Evolutionary conservation across 2,113 vertebrate genomes (phyloP).

Genomic region (Lichenostomus cassidix): DNA sequence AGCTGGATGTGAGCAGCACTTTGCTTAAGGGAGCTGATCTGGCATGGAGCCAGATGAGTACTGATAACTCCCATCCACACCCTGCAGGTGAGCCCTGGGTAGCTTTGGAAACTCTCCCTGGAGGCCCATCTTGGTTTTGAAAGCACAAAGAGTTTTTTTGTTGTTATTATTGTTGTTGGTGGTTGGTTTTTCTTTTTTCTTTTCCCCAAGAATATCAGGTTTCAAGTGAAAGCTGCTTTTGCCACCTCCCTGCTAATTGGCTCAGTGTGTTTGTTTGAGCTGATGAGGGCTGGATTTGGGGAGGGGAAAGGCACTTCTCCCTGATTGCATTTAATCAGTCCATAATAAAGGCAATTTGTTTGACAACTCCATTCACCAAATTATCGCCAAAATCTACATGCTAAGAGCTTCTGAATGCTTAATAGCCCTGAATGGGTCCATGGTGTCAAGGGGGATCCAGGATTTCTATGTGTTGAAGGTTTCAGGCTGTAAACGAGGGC

Average conservation of each 20-base stretch:
- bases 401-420: slow-evolving; percentile 57
- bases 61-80: not conserved
- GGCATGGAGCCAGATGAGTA: not conserved
- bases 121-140: not conserved
- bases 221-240: slow-evolving; percentile 64
- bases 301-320: slow-evolving; percentile 23
- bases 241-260: slow-evolving; percentile 64
- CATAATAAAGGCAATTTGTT: slow-evolving; percentile 70
- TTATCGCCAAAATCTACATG: slow-evolving; percentile 59
- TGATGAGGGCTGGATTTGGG: slow-evolving; percentile 24
- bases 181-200: too few species aligned
- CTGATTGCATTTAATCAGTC: slow-evolving; percentile 56
- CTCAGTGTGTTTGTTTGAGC: slow-evolving; percentile 57
- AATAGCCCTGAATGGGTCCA: not conserved
- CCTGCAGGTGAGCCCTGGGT: slow-evolving; percentile 28
- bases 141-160: not conserved
- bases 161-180: not conserved
- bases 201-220: not conserved
- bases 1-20: not conserved
- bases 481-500: not conserved
- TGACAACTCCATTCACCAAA: slow-evolving; percentile 62
- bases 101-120: not conserved
- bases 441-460: not conserved
- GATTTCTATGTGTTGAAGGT: not conserved
- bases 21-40: not conserved